Evolutionary conservation across 2,888 invertebrate genomes (phyloP).

Genomic region (Auanema sp.): DNA sequence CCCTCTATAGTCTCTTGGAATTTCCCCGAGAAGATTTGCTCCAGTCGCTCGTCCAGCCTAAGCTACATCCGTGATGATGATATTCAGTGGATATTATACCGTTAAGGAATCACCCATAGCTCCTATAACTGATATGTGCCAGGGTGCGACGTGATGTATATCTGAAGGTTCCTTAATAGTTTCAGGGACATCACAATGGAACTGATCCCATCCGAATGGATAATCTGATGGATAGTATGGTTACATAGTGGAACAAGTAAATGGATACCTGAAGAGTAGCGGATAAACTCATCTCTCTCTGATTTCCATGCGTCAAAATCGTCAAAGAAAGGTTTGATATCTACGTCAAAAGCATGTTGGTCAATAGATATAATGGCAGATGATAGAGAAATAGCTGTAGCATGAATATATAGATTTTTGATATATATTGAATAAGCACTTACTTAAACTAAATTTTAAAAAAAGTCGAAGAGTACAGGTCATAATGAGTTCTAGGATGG

Average conservation of each 20-base stretch:
- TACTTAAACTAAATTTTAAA: too few relatives aligned
- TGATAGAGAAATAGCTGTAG: too few relatives aligned
- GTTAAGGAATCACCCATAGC: conserved; percentile 36
- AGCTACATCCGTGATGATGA: too few relatives aligned
- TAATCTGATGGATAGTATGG: conserved; percentile 11
- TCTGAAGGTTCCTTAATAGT: background rate
- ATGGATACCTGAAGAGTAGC: conserved; percentile 11
- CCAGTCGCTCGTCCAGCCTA: conserved; percentile 25
- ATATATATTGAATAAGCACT: too few relatives aligned
- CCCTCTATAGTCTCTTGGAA: conserved; percentile 23
- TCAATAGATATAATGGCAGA: too few relatives aligned
- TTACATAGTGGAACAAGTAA: background rate
- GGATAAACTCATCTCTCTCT: conserved; percentile 7
- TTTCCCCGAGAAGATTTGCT: conserved; percentile 20
- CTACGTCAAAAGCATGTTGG: too few relatives aligned
- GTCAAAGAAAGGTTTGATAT: background rate
- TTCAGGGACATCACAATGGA: conserved; percentile 9
- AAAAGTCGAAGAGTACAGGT: too few relatives aligned
- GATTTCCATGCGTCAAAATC: conserved; percentile 17
- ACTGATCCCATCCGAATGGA: conserved; percentile 15
- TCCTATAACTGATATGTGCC: conserved; percentile 28
- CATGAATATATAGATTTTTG: too few relatives aligned
- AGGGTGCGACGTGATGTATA: conserved; percentile 30
- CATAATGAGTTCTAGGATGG: too few relatives aligned
- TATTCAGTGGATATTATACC: conserved; percentile 8